Base-by-base conservation (phyloP, 2,797 vertebrate species). In the Labroides dimidiatus region DNA sequence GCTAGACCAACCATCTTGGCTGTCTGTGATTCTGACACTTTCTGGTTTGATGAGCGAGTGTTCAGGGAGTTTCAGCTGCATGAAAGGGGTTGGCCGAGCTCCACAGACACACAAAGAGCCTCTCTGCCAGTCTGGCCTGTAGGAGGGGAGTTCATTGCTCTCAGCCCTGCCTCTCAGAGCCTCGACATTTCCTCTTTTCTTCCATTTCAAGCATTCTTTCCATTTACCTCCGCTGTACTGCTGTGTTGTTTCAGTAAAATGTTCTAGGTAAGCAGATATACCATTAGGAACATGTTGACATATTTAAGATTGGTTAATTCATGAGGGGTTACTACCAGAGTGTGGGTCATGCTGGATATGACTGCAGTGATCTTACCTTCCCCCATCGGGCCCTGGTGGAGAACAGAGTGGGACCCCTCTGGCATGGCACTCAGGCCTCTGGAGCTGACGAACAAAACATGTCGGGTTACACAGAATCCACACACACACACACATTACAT, bases 401-500 rank as follows among this genome's bases (percentile, higher is more conserved):
- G 87, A 90, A 69, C 76, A 87, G 86, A 82, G 68, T 72, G 89
- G 81, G 91, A 92, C 80, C 89, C 93, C 87, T 94, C 93, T 90
- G 94, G 94, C 94, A 95, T 95, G 92, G 87, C 94, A 93, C 90
- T 87, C 75, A 60, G 85, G 81, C 91, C 88, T 90, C 85, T 82
- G 84, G 84, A 86, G 71, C 92, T 94, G 84, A 82, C 51, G 81
- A 71, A 77, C 54, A 85, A 87, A 81, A 81, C 57, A 87, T 9
- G 62, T 63, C 65, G 21, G 41, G 62, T 81, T 52, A 85, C 72
- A 80, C 55, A 63, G 24, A 71, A 80, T 47, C 60, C 54, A 60
- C 17, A 9, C 21, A 52, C 53, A 41, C 33, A 50, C 24, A 53
- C 72, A 57, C 47, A 67, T 65, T 54, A 45, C 52, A 66, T 19